A percentile compares a stretch with the other conserved stretches of the same genome.
Conservation (phyloP, 2,888 invertebrate genomes). For the Gasteruption jaculator region DNA sequence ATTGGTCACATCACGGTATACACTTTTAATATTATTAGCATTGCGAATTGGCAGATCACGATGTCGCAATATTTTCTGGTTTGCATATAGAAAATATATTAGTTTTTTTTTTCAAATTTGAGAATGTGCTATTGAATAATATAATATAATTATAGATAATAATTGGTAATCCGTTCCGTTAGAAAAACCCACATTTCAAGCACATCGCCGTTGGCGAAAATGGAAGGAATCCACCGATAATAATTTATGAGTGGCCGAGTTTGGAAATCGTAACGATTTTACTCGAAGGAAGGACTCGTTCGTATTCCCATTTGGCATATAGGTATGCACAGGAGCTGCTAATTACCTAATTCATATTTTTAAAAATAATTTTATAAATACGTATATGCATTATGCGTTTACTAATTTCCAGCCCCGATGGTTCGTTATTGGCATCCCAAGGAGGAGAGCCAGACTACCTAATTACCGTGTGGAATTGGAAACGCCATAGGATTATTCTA, state of each 20-base stretch:
- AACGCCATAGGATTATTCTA: constrained; percentile 67
- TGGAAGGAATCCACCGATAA: constrained; percentile 67
- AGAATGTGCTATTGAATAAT: background rate
- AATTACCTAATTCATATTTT: constrained; percentile 1
- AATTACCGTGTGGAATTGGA: constrained; percentile 89
- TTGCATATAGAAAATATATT: too few species aligned
- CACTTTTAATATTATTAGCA: too few species aligned
- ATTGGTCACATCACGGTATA: constrained; percentile 75
- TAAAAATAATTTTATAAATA: background rate
- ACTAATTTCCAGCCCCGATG: constrained; percentile 64
- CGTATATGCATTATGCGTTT: background rate
- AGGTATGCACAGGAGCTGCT: constrained; percentile 53
- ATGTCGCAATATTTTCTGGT: too few species aligned
- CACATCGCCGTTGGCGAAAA: constrained; percentile 86
- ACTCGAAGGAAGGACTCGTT: constrained; percentile 68
- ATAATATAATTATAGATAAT: constrained; percentile 9
- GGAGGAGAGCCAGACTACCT: constrained; percentile 84
- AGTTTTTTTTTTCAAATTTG: too few species aligned
- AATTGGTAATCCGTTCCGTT: constrained; percentile 5
- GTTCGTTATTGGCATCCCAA: constrained; percentile 74
- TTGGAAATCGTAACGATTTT: constrained; percentile 72
- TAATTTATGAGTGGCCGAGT: constrained; percentile 80
- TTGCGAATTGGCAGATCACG: too few species aligned
- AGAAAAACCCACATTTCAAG: constrained; percentile 62
- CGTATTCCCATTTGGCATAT: constrained; percentile 71